phyloP scores from a whole-genome alignment of 2,113 vertebrate species.

The Heterocephalus glaber region DNA sequence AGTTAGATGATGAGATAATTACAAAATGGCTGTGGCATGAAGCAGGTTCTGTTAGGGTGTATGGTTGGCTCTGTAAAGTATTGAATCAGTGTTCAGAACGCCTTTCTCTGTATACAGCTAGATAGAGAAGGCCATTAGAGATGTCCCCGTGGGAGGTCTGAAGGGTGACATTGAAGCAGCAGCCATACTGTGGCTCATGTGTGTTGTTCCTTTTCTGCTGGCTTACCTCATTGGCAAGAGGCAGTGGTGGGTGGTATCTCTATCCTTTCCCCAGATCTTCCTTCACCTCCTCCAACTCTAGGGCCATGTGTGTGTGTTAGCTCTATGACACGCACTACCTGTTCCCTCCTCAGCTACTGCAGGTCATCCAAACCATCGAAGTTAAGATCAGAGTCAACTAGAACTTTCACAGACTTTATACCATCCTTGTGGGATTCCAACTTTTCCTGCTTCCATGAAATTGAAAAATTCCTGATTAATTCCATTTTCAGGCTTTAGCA shows the following conservation, averaged over 20 bases:
- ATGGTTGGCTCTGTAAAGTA: background rate
- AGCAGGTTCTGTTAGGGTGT: no score
- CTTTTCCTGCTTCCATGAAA: background rate
- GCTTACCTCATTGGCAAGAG: background rate
- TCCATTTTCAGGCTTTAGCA: background rate
- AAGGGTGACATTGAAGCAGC: background rate
- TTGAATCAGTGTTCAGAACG: background rate
- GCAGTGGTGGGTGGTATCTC: background rate
- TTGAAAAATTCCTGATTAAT: background rate
- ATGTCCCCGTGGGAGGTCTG: background rate
- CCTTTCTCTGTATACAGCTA: background rate
- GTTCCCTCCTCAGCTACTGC: no score
- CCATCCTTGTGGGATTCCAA: background rate
- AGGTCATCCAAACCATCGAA: background rate
- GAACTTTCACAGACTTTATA: background rate
- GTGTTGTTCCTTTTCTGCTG: background rate
- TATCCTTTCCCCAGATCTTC: fast-evolving
- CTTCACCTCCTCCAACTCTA: background rate
- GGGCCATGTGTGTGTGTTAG: background rate
- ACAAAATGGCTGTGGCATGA: fast-evolving
- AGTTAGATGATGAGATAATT: background rate
- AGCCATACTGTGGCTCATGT: fast-evolving
- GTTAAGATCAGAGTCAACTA: constrained; percentile 10
- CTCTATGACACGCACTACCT: background rate
- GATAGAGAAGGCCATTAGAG: fast-evolving